Percentiles rank a stretch among this genome's conserved stretches.
Evolutionary conservation across 2,113 vertebrate species (phyloP).

Genomic region (Vulpes lagopus): DNA sequence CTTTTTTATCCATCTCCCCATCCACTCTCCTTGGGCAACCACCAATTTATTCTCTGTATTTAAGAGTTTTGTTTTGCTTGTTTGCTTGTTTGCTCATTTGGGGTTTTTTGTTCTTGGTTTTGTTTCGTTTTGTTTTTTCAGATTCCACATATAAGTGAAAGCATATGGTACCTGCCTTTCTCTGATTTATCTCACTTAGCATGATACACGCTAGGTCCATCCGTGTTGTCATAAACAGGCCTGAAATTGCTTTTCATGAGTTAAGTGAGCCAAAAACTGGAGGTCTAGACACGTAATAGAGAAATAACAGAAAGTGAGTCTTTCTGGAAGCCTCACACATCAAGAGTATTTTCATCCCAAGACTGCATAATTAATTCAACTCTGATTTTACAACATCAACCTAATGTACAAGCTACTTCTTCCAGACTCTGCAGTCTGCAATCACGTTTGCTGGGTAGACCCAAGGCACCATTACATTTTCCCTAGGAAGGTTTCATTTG

Average conservation of each 20-base stretch:
- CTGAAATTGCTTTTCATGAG: background rate
- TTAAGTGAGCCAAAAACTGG: constrained; percentile 2
- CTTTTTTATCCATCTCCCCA: background rate
- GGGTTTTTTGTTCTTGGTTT: background rate
- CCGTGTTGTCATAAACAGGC: background rate
- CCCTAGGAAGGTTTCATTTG: constrained; percentile 9
- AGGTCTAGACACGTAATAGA: background rate
- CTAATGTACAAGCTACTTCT: background rate
- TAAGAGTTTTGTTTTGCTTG: background rate
- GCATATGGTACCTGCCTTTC: background rate
- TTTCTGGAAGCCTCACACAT: background rate
- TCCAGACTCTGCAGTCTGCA: background rate
- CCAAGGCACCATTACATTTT: background rate
- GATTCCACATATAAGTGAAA: background rate
- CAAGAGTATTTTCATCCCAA: background rate
- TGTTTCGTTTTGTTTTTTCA: background rate
- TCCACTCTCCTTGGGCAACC: background rate
- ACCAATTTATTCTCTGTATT: background rate
- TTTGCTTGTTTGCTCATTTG: background rate
- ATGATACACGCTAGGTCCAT: background rate
- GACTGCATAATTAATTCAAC: background rate
- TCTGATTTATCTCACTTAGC: background rate
- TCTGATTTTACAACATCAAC: background rate
- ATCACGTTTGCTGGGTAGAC: background rate
- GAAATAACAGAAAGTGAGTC: background rate